Conservation (phyloP, 2,888 invertebrate genomes). For the Drosophila mercatorum region DNA sequence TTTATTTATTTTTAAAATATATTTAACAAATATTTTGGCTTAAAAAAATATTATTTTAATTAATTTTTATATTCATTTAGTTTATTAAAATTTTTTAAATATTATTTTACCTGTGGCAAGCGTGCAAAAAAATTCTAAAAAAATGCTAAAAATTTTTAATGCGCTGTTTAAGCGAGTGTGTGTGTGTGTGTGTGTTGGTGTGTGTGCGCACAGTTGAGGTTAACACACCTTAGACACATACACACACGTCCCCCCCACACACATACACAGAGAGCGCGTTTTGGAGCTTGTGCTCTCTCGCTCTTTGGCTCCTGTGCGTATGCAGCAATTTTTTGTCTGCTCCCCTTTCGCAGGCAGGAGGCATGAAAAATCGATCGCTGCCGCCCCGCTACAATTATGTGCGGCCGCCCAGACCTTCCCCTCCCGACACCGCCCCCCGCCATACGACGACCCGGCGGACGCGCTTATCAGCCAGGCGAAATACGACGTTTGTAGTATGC, state of each 20-base stretch:
- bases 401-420: conserved; percentile 17
- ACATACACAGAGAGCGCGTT: conserved; percentile 22
- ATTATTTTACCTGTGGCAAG: conserved; percentile 36
- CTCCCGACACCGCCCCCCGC: neutral
- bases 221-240: conserved; percentile 84
- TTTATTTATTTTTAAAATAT: neutral
- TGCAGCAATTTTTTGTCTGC: conserved; percentile 66
- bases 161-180: conserved; percentile 33
- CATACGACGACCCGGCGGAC: conserved; percentile 19
- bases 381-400: conserved; percentile 40
- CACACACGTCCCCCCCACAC: conserved; percentile 71
- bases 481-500: conserved; percentile 71
- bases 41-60: neutral
- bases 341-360: conserved; percentile 21
- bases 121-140: conserved; percentile 29
- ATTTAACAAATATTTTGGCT: neutral
- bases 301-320: conserved; percentile 62
- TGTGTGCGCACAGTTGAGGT: conserved; percentile 75
- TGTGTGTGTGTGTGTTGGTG: conserved; percentile 37
- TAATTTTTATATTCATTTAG: neutral
- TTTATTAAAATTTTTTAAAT: neutral
- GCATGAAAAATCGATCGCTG: conserved; percentile 81
- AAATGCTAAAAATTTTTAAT: conserved; percentile 14
- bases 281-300: conserved; percentile 19
- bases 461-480: conserved; percentile 71